Evolutionary conservation across 2,888 invertebrate species (phyloP), one percentile per base, ranked within the genome.

Genomic region (Sinelater perroti): DNA sequence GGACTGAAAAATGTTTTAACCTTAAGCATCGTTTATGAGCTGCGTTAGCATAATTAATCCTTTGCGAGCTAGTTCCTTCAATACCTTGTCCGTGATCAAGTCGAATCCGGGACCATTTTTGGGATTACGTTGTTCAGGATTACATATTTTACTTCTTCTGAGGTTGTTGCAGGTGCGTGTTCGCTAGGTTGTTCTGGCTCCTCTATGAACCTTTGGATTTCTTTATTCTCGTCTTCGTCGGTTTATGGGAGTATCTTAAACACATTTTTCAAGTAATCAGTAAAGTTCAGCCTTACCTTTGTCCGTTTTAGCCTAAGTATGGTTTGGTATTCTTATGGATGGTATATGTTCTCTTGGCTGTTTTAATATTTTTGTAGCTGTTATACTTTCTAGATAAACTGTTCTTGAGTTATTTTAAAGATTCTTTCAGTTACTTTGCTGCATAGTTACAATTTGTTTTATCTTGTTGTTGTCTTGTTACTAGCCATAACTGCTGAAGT

Each of bases 121-220:
- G n/a, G 17, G 21, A 6, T 40, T 21, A 40, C 3, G 40, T 40
- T 28, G 10, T 42, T 42, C 42, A 21, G 20, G 24, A 42, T 26
- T 17, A 14, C 16, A n/a, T 38, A n/a, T 16, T 14, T 38, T 17
- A 38, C 38, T 38, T 38, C 38, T 17, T 42, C 28, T 42, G 26
- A 16, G 11, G 42, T 26, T 42, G 11, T 16, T 11, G 10, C 4
- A 10, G 7, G 26, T 42, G 28, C 11, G 28, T 13, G 26, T 42
- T 11, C 24, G 14, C 21, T 42, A 21, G 24, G 14, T 26, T 13
- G 42, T 11, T 21, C 26, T 31, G 26, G 42, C 11, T 42, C 42
- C 16, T 42, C 14, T 42, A 42, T 24, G 26, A 42, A 42, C 16
- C 1, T 42, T 42, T 26, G 24, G 16, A 26, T 26, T 42, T 42